Conservation (phyloP, 2,113 vertebrate species). For the Anhinga anhinga region DNA sequence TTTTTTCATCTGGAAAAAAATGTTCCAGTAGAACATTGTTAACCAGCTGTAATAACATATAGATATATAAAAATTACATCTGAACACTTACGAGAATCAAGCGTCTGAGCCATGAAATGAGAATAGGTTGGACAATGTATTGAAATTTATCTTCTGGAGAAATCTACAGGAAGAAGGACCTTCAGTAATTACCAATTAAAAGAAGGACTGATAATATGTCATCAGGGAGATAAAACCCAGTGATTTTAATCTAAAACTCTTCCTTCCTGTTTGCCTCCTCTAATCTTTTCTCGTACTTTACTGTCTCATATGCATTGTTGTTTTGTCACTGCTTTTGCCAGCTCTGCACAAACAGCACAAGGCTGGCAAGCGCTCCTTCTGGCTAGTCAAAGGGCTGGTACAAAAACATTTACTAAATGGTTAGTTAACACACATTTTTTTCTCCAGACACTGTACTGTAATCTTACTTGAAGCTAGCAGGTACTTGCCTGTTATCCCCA, state of each 20-base stretch:
- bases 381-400: background rate
- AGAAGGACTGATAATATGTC: background rate
- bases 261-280: background rate
- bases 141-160: background rate
- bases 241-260: background rate
- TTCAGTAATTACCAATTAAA: background rate
- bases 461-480: background rate
- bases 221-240: background rate
- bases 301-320: background rate
- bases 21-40: background rate
- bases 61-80: background rate
- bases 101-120: background rate
- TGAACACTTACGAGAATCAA: background rate
- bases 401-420: background rate
- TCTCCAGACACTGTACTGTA: background rate
- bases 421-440: background rate
- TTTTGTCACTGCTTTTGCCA: background rate
- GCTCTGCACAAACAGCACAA: background rate
- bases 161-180: background rate
- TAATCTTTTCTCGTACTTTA: background rate
- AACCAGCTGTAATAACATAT: background rate
- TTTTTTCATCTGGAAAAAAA: background rate
- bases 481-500: background rate
- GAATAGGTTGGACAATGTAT: background rate
- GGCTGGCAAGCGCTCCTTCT: background rate